Evolutionary conservation across 2,888 invertebrate species (phyloP).

Genomic region (Caenorhabditis becei): DNA sequence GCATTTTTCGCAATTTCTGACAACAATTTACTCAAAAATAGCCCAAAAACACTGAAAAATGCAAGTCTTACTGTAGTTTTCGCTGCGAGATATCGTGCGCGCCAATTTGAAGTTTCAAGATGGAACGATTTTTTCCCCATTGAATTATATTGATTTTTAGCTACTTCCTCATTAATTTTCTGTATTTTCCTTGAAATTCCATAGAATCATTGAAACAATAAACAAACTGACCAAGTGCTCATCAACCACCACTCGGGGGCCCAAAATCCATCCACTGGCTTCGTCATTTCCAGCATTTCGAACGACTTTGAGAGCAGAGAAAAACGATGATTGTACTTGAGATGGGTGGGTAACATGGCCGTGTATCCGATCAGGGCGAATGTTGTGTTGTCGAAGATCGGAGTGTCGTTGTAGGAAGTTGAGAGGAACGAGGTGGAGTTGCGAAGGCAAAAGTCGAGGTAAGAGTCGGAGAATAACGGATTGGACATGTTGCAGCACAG

Average conservation of each 20-base stretch:
- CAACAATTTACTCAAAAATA: too few species aligned
- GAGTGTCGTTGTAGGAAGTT: conserved; percentile 81
- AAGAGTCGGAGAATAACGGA: conserved; percentile 62
- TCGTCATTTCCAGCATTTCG: conserved; percentile 66
- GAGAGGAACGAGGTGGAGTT: conserved; percentile 77
- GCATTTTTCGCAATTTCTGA: too few species aligned
- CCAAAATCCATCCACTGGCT: conserved; percentile 72
- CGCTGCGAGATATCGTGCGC: too few species aligned
- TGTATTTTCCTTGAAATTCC: too few species aligned
- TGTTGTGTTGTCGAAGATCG: conserved; percentile 78
- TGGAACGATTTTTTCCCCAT: too few species aligned
- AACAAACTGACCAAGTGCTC: conserved; percentile 68
- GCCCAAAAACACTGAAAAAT: too few species aligned
- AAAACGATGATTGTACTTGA: conserved; percentile 78
- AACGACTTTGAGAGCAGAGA: conserved; percentile 73
- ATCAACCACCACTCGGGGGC: conserved; percentile 79
- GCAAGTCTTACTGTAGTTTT: too few species aligned
- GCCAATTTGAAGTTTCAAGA: too few species aligned
- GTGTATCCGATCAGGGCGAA: conserved; percentile 79
- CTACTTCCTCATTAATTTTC: too few species aligned
- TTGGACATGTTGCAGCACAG: conserved; percentile 69
- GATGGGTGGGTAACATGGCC: conserved; percentile 74
- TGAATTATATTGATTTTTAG: too few species aligned
- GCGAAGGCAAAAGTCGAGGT: conserved; percentile 70
- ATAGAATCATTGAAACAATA: too few species aligned